phyloP scores from a whole-genome alignment of 2,797 vertebrate species.

The Nannoperca obscura region DNA sequence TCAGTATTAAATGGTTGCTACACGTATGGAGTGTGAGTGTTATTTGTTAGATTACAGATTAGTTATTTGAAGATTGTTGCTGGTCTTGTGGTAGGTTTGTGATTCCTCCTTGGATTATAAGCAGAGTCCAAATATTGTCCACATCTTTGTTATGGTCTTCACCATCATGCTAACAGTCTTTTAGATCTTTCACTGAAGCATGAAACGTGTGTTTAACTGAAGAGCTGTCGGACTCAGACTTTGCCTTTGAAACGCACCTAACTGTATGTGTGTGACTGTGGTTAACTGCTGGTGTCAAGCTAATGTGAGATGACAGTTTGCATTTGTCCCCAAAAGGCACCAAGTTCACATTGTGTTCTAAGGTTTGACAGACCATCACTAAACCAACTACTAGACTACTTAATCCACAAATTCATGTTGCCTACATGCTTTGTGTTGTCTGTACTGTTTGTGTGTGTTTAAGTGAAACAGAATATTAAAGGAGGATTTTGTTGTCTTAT shows the following conservation, averaged over 20 bases:
- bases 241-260: background rate
- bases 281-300: background rate
- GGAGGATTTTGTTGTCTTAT: background rate
- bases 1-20: background rate
- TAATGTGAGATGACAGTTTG: background rate
- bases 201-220: background rate
- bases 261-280: background rate
- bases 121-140: background rate
- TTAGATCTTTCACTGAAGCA: background rate
- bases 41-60: background rate
- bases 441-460: constrained; percentile 39
- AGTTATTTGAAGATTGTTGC: constrained; percentile 19
- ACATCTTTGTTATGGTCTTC: background rate
- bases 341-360: background rate
- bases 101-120: constrained; percentile 6
- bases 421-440: constrained; percentile 34
- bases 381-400: background rate
- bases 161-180: background rate
- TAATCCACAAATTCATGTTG: background rate
- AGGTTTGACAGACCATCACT: constrained; percentile 13
- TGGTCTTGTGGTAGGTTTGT: constrained; percentile 5
- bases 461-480: constrained; percentile 40
- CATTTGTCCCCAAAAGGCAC: background rate
- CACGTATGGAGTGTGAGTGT: constrained; percentile 3
- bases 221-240: too few species aligned